Evolutionary conservation across 2,888 invertebrate genomes (phyloP).

Genomic region (Ashinkailepas kermadecensis): DNA sequence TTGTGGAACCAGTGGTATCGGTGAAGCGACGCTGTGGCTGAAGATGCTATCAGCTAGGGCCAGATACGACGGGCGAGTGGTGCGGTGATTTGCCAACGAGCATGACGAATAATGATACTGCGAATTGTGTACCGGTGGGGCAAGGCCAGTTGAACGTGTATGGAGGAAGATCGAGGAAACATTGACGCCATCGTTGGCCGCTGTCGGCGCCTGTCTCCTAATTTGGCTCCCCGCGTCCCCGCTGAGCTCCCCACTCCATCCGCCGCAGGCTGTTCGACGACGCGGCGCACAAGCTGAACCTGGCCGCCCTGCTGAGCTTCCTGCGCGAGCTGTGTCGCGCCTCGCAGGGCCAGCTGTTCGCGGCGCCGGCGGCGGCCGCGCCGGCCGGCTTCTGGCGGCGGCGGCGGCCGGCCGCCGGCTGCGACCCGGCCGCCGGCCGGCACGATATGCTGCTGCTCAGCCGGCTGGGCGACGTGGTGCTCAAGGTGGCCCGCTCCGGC

Average conservation of each 20-base stretch:
- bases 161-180: no score
- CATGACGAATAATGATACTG: no score
- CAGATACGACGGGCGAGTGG: no score
- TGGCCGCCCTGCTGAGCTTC: conserved; percentile 75
- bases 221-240: background rate
- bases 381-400: conserved; percentile 24
- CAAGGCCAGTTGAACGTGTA: no score
- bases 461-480: conserved; percentile 76
- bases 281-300: conserved; percentile 75
- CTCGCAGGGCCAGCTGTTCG: conserved; percentile 67
- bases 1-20: no score
- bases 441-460: conserved; percentile 53
- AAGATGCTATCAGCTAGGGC: no score
- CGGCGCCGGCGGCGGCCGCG: conserved; percentile 38
- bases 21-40: no score
- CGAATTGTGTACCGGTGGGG: no score
- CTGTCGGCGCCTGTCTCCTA: no score
- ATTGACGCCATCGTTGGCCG: no score
- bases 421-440: background rate
- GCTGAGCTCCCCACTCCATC: no score
- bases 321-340: conserved; percentile 71
- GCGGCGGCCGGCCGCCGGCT: background rate
- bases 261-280: conserved; percentile 67
- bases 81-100: no score
- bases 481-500: conserved; percentile 77